phyloP scores from a whole-genome alignment of 2,797 vertebrate genomes.

The Taeniopygia guttata region DNA sequence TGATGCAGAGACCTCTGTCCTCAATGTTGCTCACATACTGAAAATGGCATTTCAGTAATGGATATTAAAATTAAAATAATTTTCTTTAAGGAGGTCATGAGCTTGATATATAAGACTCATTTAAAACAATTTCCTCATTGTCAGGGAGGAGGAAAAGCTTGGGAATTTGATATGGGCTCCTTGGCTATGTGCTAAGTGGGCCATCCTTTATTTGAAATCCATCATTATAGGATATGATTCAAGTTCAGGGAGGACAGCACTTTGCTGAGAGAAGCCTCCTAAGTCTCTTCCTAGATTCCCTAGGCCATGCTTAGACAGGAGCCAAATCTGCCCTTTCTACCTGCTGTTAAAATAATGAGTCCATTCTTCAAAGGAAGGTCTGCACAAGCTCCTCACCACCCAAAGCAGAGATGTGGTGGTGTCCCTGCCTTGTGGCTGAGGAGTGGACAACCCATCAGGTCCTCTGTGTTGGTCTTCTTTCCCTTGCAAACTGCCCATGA shows the following conservation, averaged over 20 bases:
- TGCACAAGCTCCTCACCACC: not conserved
- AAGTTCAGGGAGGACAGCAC: not conserved
- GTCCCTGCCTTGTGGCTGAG: not conserved
- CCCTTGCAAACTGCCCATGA: not conserved
- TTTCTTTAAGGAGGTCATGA: not conserved
- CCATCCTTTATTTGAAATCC: not conserved
- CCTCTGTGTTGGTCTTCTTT: not conserved
- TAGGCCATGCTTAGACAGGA: not conserved
- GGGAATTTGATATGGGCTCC: not conserved
- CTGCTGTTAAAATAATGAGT: not conserved
- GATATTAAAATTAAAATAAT: not conserved
- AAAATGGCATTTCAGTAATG: not conserved
- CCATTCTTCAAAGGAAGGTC: not conserved
- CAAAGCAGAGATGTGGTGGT: not conserved
- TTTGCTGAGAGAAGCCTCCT: not conserved
- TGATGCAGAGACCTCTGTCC: not conserved
- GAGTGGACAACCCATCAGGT: accelerated
- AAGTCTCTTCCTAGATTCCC: not conserved
- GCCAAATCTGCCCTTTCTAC: not conserved
- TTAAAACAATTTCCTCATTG: not conserved
- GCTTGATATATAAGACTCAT: not conserved
- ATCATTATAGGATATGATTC: not conserved
- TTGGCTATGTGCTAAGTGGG: not conserved
- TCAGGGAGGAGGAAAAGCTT: not conserved
- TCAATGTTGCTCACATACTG: not conserved